These are phyloP conservation scores for Dromiciops gliroides DNA, from an alignment of 2,113 vertebrate genomes.

Conservation along the genomic window DNA sequence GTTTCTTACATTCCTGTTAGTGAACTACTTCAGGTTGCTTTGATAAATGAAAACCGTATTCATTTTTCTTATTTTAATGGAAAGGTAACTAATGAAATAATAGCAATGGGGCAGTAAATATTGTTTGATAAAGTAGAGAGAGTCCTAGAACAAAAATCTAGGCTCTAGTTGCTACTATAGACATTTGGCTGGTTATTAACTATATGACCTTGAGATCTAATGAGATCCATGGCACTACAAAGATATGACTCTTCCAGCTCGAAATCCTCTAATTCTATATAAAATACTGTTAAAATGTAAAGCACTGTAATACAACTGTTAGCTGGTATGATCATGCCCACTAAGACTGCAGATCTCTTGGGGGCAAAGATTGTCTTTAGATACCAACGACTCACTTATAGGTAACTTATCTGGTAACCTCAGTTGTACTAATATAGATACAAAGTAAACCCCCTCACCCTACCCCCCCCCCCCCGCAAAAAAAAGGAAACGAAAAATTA, in stretches of 20 bases:
- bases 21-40: background rate
- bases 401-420: background rate
- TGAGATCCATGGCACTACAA: background rate
- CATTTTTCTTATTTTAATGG: background rate
- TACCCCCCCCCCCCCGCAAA: no score
- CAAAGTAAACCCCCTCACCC: no score
- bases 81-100: background rate
- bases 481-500: background rate
- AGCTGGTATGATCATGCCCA: background rate
- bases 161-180: background rate
- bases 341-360: background rate
- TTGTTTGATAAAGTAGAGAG: background rate
- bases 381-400: background rate
- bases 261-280: background rate
- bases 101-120: background rate
- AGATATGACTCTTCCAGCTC: background rate
- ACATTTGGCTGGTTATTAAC: background rate
- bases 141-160: background rate
- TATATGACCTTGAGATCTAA: background rate
- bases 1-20: background rate
- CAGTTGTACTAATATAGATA: background rate
- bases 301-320: background rate
- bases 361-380: background rate
- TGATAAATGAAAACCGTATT: background rate
- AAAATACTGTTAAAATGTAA: background rate